Evolutionary conservation across 2,113 vertebrate species (phyloP).

Genomic region (Galemys pyrenaicus): DNA sequence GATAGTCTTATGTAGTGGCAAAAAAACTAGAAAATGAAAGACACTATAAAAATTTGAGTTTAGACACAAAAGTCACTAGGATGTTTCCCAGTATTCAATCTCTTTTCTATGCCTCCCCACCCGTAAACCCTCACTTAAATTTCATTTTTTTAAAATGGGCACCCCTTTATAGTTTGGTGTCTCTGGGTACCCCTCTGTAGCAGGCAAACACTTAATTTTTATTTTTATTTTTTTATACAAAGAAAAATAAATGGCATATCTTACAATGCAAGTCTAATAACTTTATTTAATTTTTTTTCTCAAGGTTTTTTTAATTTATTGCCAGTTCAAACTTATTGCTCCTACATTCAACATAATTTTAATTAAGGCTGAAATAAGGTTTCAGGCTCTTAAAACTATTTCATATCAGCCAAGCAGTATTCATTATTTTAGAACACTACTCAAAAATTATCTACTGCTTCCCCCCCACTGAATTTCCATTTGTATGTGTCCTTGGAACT

Average conservation of each 20-base stretch:
- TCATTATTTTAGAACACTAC: neutral
- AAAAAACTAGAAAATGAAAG: neutral
- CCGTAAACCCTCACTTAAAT: neutral
- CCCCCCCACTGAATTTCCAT: neutral
- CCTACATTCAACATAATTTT: conserved; percentile 17
- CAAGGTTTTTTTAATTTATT: neutral
- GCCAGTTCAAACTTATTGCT: neutral
- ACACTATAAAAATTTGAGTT: neutral
- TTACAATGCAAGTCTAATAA: neutral
- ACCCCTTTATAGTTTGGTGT: no score
- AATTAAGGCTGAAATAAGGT: neutral
- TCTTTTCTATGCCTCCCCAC: neutral
- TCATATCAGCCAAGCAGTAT: neutral
- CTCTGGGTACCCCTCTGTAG: no score
- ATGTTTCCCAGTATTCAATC: neutral
- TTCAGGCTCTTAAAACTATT: neutral
- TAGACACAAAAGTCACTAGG: neutral
- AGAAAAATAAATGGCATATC: neutral
- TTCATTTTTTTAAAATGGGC: no score
- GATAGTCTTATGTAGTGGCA: neutral
- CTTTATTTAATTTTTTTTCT: neutral
- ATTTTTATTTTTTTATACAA: neutral
- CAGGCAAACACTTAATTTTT: neutral
- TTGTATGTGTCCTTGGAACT: neutral
- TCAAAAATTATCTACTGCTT: neutral